Percentiles rank a stretch among this genome's conserved stretches.
Conservation (phyloP, 2,888 invertebrate genomes). For the Mesoligia furuncula region DNA sequence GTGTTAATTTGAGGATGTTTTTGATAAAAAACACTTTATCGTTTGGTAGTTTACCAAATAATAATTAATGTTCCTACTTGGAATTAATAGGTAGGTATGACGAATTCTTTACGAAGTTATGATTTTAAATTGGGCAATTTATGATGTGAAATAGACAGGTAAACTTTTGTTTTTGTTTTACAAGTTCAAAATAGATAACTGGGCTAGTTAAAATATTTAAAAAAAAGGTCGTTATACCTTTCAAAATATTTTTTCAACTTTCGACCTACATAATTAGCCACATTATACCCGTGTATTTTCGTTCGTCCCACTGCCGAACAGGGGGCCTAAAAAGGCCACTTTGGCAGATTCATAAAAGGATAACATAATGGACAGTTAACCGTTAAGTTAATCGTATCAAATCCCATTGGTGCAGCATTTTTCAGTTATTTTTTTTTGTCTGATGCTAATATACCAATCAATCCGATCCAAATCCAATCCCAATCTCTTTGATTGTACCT, state of each 20-base stretch:
- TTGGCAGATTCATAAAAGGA: no score
- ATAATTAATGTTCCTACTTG: neutral
- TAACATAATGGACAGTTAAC: no score
- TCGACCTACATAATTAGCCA: neutral
- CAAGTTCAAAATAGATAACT: neutral
- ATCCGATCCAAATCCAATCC: no score
- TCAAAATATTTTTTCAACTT: neutral
- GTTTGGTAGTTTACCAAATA: constrained; percentile 9
- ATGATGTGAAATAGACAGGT: neutral
- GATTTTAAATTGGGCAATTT: neutral
- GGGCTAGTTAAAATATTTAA: no score
- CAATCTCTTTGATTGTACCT: no score
- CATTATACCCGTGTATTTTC: no score
- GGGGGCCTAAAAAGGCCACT: no score
- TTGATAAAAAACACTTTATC: neutral
- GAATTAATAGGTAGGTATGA: neutral
- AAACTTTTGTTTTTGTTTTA: neutral
- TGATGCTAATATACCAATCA: no score
- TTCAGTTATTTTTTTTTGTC: no score
- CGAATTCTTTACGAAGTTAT: neutral
- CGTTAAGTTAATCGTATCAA: no score
- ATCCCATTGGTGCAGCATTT: no score
- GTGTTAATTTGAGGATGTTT: constrained; percentile 7
- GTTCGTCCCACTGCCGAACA: no score
- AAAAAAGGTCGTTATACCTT: neutral